Evolutionary conservation across 2,113 vertebrate genomes (phyloP).

Genomic region (Campylomormyrus numenius): DNA sequence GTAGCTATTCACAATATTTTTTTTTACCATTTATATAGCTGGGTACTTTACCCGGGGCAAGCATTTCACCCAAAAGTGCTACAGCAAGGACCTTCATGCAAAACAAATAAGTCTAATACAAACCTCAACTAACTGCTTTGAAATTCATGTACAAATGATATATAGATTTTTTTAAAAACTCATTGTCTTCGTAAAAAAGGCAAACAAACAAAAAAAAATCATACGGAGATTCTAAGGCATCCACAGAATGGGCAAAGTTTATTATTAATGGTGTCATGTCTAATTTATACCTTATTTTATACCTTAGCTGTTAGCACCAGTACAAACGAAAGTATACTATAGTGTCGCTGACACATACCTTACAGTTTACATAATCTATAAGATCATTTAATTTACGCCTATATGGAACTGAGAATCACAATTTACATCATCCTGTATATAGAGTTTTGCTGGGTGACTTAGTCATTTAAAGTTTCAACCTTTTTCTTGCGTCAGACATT

Average conservation of each 20-base stretch:
- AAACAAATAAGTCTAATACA: background rate
- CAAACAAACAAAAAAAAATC: background rate
- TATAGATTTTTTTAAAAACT: background rate
- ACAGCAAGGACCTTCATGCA: background rate
- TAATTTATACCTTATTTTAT: background rate
- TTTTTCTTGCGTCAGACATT: background rate
- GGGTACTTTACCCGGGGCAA: background rate
- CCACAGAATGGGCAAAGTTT: background rate
- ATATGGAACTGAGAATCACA: background rate
- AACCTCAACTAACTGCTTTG: background rate
- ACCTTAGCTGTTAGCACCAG: background rate
- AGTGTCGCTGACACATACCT: background rate
- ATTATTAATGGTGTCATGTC: background rate
- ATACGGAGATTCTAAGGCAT: background rate
- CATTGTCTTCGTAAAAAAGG: background rate
- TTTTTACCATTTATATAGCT: background rate
- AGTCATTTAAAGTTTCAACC: background rate
- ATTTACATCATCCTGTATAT: background rate
- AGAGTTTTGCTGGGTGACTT: background rate
- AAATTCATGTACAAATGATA: background rate
- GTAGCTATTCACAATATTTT: background rate
- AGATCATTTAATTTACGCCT: background rate
- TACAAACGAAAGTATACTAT: background rate
- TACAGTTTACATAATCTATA: background rate
- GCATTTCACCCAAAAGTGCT: background rate